Evolutionary conservation across 2,113 vertebrate species (phyloP).

Genomic region (Corapipo altera): DNA sequence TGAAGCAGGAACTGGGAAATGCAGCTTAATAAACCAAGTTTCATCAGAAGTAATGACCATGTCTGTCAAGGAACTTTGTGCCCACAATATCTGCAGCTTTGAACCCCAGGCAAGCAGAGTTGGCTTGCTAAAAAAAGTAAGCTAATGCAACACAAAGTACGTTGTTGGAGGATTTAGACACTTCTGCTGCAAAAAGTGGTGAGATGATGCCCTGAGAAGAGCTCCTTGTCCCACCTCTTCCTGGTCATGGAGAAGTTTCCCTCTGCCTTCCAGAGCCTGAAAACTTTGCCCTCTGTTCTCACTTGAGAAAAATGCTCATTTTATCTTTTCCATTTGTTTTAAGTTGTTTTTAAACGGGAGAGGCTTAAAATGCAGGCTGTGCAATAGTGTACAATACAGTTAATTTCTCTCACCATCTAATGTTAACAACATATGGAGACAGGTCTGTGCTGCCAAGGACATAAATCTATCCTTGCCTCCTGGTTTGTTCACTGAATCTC

Average conservation of each 20-base stretch:
- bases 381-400: constrained; percentile 17
- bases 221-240: not conserved
- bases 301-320: not conserved
- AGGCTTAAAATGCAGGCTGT: not conserved
- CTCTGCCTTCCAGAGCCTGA: not conserved
- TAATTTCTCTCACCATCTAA: constrained; percentile 39
- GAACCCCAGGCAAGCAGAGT: not conserved
- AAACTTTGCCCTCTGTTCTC: constrained; percentile 44
- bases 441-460: constrained; percentile 6
- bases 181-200: not conserved
- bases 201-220: not conserved
- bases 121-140: not conserved
- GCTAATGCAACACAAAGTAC: accelerated
- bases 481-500: not conserved
- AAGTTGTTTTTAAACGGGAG: not conserved
- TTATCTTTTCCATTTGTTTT: constrained; percentile 45
- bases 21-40: not conserved
- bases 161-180: not conserved
- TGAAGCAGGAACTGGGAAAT: not conserved
- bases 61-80: not conserved
- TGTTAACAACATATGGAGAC: constrained; percentile 49
- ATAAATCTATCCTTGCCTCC: constrained; percentile 44
- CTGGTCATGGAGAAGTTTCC: not conserved
- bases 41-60: not conserved
- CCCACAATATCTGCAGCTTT: not conserved